Evolutionary conservation across 37 sponge, comb jelly and placozoan genomes (phyloP).

Genomic region (Agelas oroides): DNA sequence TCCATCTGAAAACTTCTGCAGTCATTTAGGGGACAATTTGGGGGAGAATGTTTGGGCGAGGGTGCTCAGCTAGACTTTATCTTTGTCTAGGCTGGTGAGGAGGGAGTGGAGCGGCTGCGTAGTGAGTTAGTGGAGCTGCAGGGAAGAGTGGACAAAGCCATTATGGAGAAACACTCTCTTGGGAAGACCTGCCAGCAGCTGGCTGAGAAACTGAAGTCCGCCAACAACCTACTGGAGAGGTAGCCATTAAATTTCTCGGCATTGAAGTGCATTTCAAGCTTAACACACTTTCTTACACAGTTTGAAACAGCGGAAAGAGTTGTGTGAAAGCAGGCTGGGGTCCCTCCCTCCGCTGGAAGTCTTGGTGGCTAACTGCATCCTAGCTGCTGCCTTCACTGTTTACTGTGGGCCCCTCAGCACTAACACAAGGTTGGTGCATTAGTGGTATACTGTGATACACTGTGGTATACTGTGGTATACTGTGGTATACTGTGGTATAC

Average conservation of each 20-base stretch:
- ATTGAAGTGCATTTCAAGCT: too few relatives aligned
- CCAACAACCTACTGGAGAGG: conserved; percentile 73
- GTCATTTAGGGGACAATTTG: background rate
- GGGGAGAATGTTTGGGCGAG: background rate
- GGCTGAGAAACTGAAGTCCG: conserved; percentile 72
- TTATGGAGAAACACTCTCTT: conserved; percentile 78
- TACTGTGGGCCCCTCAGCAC: conserved; percentile 79
- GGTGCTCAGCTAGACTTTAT: background rate
- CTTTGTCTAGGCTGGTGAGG: conserved; percentile 10
- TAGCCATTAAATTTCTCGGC: background rate
- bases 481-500: too few relatives aligned
- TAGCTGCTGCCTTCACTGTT: conserved; percentile 84
- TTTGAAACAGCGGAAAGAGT: conserved; percentile 46
- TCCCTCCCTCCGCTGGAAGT: conserved; percentile 29
- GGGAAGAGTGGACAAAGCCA: conserved; percentile 70
- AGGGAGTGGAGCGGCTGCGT: conserved; percentile 19
- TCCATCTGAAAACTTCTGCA: too few relatives aligned
- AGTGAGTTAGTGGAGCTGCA: conserved; percentile 46
- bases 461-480: too few relatives aligned
- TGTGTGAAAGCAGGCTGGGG: conserved; percentile 48
- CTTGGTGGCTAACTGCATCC: conserved; percentile 65
- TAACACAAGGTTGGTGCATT: background rate
- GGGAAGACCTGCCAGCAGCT: conserved; percentile 59
- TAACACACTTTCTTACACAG: background rate
- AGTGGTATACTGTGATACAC: background rate